These are phyloP conservation scores for Sinohyriopsis cumingii DNA, from an alignment of 2,888 invertebrate species.

Conservation along the genomic window DNA sequence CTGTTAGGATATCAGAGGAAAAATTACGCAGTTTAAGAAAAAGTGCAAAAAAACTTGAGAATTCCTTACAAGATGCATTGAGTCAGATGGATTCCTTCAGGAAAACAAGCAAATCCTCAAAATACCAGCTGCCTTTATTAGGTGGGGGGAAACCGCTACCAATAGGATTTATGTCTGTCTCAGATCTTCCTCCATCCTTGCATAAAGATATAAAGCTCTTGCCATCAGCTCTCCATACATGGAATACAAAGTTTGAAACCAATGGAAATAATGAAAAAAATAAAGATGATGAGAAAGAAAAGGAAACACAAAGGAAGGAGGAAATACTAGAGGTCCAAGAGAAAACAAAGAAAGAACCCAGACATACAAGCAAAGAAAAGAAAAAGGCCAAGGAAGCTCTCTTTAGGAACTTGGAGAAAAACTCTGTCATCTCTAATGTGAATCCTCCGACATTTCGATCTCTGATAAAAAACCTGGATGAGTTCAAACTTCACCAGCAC, in stretches of 20 bases:
- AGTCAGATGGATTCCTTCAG: slow-evolving; percentile 52
- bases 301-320: slow-evolving; percentile 3
- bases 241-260: slow-evolving; percentile 38
- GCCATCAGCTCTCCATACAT: slow-evolving; percentile 38
- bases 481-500: slow-evolving; percentile 36
- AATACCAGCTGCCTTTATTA: slow-evolving; percentile 30
- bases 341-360: slow-evolving; percentile 23
- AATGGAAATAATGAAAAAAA: slow-evolving; percentile 24
- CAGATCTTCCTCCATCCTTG: slow-evolving; percentile 25
- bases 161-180: slow-evolving; percentile 18
- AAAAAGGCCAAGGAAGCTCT: slow-evolving; percentile 16
- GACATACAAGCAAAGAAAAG: slow-evolving; percentile 29
- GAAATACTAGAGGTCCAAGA: slow-evolving; percentile 21
- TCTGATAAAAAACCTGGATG: slow-evolving; percentile 44
- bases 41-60: slow-evolving; percentile 58
- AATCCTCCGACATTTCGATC: slow-evolving; percentile 43
- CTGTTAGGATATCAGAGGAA: slow-evolving; percentile 57
- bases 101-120: slow-evolving; percentile 30
- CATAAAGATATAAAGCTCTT: slow-evolving; percentile 40
- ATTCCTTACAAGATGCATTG: slow-evolving; percentile 56
- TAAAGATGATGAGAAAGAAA: slow-evolving; percentile 9
- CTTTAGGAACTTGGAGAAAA: slow-evolving; percentile 21
- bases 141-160: slow-evolving; percentile 18
- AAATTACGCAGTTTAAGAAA: slow-evolving; percentile 49
- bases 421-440: slow-evolving; percentile 6